A percentile compares a stretch with the other conserved stretches of the same genome.
phyloP scores from a whole-genome alignment of 2,113 vertebrate species.

The Tricholaema leucomelas region DNA sequence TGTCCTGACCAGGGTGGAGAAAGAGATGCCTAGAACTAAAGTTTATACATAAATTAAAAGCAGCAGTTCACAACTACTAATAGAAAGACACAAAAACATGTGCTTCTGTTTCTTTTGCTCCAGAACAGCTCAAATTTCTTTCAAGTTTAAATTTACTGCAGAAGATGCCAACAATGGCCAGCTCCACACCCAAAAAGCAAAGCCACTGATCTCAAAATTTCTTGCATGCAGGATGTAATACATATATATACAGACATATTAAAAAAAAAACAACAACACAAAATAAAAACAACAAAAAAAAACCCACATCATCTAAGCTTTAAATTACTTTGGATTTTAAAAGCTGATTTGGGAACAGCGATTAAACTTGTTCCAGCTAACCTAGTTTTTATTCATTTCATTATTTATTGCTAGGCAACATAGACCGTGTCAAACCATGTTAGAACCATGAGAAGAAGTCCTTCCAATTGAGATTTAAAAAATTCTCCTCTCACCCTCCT shows the following conservation, averaged over 20 bases:
- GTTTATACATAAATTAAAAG: conserved; percentile 38
- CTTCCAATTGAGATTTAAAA: conserved; percentile 27
- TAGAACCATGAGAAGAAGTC: conserved; percentile 45
- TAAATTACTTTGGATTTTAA: conserved; percentile 64
- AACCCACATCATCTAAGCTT: conserved; percentile 9
- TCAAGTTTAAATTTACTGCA: conserved; percentile 44
- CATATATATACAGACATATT: background rate
- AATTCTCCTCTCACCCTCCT: background rate
- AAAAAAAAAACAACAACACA: background rate
- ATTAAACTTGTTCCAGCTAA: conserved; percentile 70
- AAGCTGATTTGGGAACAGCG: conserved; percentile 61
- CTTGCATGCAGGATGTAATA: conserved; percentile 4
- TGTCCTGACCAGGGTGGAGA: conserved; percentile 1
- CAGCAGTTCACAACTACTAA: conserved; percentile 53
- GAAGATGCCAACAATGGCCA: conserved; percentile 47
- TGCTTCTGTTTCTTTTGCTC: conserved; percentile 51
- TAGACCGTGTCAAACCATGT: conserved; percentile 46
- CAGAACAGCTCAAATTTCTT: conserved; percentile 25
- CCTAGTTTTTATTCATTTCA: conserved; percentile 65
- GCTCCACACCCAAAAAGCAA: conserved; percentile 31
- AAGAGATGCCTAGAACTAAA: conserved; percentile 25
- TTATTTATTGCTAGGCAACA: conserved; percentile 70
- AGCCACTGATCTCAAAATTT: conserved; percentile 34
- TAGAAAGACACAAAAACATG: conserved; percentile 43
- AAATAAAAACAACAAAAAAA: background rate